Conservation (phyloP, 2,888 invertebrate genomes). For the Dimorphilus gyrociliatus region DNA sequence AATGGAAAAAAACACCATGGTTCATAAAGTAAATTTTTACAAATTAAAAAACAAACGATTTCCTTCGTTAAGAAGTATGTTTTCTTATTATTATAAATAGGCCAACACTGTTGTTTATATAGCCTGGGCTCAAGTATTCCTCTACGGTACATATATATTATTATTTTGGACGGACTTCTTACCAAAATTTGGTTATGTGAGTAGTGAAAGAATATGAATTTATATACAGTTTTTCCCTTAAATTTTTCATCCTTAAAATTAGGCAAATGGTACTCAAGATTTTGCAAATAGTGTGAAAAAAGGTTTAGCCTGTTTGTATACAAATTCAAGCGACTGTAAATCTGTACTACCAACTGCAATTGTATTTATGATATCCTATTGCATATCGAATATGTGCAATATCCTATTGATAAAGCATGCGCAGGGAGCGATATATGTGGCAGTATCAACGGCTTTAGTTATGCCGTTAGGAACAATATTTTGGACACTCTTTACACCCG, state of each 20-base stretch:
- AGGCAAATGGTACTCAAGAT: slow-evolving; percentile 9
- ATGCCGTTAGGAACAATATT: slow-evolving; percentile 16
- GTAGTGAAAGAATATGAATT: too few species aligned
- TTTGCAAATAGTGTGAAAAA: slow-evolving; percentile 8
- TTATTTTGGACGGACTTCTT: slow-evolving; percentile 19
- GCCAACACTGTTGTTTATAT: slow-evolving; percentile 16
- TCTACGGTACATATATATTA: slow-evolving; percentile 11
- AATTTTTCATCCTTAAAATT: slow-evolving; percentile 6
- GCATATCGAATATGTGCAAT: slow-evolving; percentile 15
- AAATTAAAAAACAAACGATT: too few species aligned
- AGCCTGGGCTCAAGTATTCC: slow-evolving; percentile 14
- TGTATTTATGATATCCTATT: slow-evolving; percentile 14
- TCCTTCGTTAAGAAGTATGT: too few species aligned
- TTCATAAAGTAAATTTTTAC: too few species aligned
- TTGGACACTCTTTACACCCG: slow-evolving; percentile 19
- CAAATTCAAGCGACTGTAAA: slow-evolving; percentile 8
- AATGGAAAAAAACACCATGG: too few species aligned
- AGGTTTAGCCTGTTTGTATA: slow-evolving; percentile 13
- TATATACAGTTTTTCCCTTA: too few species aligned
- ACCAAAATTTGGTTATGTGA: slow-evolving; percentile 17
- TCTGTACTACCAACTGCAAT: slow-evolving; percentile 11
- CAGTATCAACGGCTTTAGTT: slow-evolving; percentile 15
- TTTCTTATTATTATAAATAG: too few species aligned
- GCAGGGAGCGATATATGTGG: slow-evolving; percentile 19
- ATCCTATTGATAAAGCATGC: slow-evolving; percentile 18